Percentiles rank a stretch among this genome's conserved stretches.
Conservation (phyloP, 2,797 vertebrate genomes). For the Sebastes vulpes region DNA sequence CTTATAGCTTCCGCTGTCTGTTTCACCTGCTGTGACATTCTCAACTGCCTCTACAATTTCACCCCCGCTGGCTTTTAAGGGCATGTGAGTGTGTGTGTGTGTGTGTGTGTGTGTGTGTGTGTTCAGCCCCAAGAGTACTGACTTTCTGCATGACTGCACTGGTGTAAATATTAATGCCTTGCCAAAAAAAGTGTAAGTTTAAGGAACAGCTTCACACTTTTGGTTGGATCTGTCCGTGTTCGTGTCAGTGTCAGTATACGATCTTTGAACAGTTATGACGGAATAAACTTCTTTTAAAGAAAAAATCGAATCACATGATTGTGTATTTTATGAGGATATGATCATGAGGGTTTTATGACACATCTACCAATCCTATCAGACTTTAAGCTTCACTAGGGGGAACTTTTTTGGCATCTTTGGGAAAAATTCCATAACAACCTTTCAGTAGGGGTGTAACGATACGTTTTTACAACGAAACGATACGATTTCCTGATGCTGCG, state of each 20-base stretch:
- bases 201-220: neutral
- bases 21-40: slow-evolving; percentile 38
- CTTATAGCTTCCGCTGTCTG: slow-evolving; percentile 37
- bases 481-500: no score
- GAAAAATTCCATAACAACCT: no score
- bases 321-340: neutral
- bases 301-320: neutral
- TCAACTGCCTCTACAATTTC: slow-evolving; percentile 50
- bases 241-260: neutral
- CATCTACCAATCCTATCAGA: neutral
- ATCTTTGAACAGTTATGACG: neutral
- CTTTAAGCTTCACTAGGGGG: no score
- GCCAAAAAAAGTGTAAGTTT: slow-evolving; percentile 13
- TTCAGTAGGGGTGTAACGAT: no score
- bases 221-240: neutral
- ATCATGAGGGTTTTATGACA: neutral
- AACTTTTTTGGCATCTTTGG: no score
- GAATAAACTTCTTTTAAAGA: neutral
- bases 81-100: neutral
- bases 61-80: slow-evolving; percentile 38
- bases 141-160: slow-evolving; percentile 18
- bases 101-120: slow-evolving; percentile 3
- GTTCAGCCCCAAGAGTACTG: slow-evolving; percentile 1
- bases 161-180: slow-evolving; percentile 34
- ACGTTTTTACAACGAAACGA: no score